Base-by-base conservation (phyloP, 2,888 invertebrate genomes). In the Patella caerulea region DNA sequence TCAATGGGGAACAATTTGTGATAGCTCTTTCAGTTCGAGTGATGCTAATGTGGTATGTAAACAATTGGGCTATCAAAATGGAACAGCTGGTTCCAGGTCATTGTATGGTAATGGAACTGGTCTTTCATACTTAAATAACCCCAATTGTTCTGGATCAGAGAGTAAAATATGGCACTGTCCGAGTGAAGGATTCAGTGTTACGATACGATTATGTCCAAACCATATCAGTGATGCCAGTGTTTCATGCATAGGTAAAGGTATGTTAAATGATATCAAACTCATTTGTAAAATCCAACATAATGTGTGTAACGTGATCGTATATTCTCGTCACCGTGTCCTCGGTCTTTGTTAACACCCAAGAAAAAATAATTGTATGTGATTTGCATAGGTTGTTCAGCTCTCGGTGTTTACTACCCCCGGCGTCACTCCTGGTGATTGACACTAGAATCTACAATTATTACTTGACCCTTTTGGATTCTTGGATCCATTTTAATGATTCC, bases 41-140 rank as follows among this genome's bases (percentile, higher is more conserved):
- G 84, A 84, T 72, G 86, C 86, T 11, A 75, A 82, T 4, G 86
- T 86, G n/a, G 84, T 86, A 2, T 86, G 86, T 78, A 76, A 83
- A 74, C 85, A 85, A 76, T 78, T 85, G 2, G 85, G 85, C 1
- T 86, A 82, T 78, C 80, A 84, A 17, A 85, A 84, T 74, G 86
- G 86, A 19, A 84, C 83, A 0, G 80, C 85, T 12, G 81, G 83
- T 52, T 77, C 83, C 3, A 81, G 80, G 54, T 83, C 83, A 45
- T 83, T 79, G 53, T 85, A 84, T 73, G 85, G 85, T 19, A 69
- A 79, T 19, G 85, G 85, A n/a, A 79, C 78, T 72, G 85, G 86
- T 0, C 82, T 83, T 3, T 83, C 84, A 2, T 86, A 86, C 85
- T 59, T 86, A 69, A 85, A 86, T 55, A 83, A 83, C 72, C 83